Base-by-base conservation (phyloP, 2,113 vertebrate genomes). In the Malurus alboscapulatus region DNA sequence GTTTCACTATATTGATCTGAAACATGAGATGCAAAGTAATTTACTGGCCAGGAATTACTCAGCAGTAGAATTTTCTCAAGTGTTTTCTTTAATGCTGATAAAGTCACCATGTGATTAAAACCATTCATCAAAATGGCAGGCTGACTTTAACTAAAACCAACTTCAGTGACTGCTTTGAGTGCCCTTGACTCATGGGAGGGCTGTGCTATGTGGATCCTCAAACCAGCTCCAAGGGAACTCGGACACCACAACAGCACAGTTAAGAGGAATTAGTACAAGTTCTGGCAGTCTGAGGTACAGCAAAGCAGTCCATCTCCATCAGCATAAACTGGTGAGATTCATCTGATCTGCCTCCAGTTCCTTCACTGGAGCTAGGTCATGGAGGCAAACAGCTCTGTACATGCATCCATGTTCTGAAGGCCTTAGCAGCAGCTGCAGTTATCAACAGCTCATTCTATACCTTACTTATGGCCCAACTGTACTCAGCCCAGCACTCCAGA, bases 1-100 rank as follows among this genome's bases (percentile, higher is more conserved):
- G 73, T 85, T 91, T 91, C 78, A 90, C 68, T 69, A 11, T 74
- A 92, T 71, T 38, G 82, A 84, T 74, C 87, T 85, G 75, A 91
- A 91, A 91, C 3, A 9, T 58, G 71, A 89, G 66, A 87, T 50
- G 45, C 40, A 79, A 89, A 94, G 34, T 74, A 79, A 84, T 87
- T 84, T 61, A 68, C 6, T 8, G 65, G 48, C 72, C 65, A 88
- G 74, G 36, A 79, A 91, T 89, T 91, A 89, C 54, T 89, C 66
- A 87, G 61, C 69, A 93, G 74, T 32, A 91, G 87, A 92, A 91
- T 74, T n/a, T 94, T 76, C 30, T n/a, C 21, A 32, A 88, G 54
- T 8, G 2, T 84, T 65, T 69, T 73, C 62, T 71, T 83, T 59
- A 88, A 84, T 0, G 2, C 27, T 48, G n/a, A 80, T 78, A 65